phyloP scores from a whole-genome alignment of 2,797 vertebrate species.

The Melanotaenia trifasciata region DNA sequence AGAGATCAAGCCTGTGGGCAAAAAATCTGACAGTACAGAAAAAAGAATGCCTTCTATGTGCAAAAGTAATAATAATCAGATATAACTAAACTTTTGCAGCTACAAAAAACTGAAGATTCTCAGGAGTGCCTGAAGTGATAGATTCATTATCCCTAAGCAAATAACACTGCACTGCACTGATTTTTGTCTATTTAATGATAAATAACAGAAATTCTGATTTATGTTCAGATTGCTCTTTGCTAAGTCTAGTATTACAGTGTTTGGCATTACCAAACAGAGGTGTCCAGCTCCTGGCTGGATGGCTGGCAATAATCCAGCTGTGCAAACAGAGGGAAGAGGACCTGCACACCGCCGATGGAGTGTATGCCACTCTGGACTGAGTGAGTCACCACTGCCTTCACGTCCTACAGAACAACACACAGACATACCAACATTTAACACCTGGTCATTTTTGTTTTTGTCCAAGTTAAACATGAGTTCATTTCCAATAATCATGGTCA shows the following conservation, averaged over 20 bases:
- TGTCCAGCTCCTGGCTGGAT: slow-evolving; percentile 90
- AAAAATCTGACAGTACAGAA: neutral
- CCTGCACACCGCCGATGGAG: slow-evolving; percentile 97
- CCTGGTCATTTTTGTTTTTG: neutral
- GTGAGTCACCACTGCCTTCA: slow-evolving; percentile 97
- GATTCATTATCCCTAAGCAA: too few relatives aligned
- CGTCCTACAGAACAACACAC: slow-evolving; percentile 85
- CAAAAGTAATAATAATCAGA: neutral
- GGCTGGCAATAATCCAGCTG: slow-evolving; percentile 95
- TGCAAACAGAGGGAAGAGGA: slow-evolving; percentile 97
- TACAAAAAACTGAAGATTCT: neutral
- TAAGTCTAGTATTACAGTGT: neutral
- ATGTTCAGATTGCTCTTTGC: neutral
- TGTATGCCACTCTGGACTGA: slow-evolving; percentile 98
- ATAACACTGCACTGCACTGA: too few relatives aligned
- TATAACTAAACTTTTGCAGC: neutral
- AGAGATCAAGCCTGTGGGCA: neutral
- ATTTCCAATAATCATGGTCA: neutral
- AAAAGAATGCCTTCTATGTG: neutral
- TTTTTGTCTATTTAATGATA: too few relatives aligned
- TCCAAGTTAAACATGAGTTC: neutral
- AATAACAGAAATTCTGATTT: neutral
- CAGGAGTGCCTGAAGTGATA: neutral
- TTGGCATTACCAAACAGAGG: slow-evolving; percentile 90
- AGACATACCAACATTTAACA: neutral